phyloP scores from a whole-genome alignment of 2,113 vertebrate species.

The Salvelinus sp. region DNA sequence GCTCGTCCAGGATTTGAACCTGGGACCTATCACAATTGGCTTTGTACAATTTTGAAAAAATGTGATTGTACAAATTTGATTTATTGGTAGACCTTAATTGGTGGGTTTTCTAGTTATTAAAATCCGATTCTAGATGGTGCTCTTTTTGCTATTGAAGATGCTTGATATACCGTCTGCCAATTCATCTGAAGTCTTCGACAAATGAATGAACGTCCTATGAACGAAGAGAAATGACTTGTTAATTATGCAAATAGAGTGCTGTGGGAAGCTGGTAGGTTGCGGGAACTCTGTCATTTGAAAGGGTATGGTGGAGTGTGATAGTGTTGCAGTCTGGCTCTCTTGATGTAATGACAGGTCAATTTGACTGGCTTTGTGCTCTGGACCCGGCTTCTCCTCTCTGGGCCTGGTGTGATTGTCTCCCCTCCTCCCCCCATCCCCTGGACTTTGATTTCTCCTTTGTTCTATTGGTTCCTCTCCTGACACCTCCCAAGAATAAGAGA shows the following conservation, averaged over 20 bases:
- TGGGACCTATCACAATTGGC: background rate
- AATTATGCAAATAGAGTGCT: constrained; percentile 77
- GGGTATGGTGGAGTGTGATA: constrained; percentile 75
- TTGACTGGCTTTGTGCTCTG: constrained; percentile 83
- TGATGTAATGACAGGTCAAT: constrained; percentile 89
- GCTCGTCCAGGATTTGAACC: too few species aligned
- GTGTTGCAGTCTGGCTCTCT: constrained; percentile 75
- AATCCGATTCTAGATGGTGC: constrained; percentile 10
- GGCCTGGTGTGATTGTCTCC: constrained; percentile 71
- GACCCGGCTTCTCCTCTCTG: constrained; percentile 74
- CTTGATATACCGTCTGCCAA: constrained; percentile 47
- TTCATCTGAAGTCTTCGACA: constrained; percentile 56
- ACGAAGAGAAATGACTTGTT: constrained; percentile 76
- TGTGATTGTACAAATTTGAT: background rate
- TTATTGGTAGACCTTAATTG: constrained; percentile 39
- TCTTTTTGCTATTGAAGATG: constrained; percentile 26
- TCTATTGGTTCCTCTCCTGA: constrained; percentile 84
- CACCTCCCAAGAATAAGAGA: constrained; percentile 93
- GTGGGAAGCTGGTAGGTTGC: constrained; percentile 72
- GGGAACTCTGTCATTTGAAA: constrained; percentile 72
- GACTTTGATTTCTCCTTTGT: constrained; percentile 93
- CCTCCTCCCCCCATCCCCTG: constrained; percentile 75
- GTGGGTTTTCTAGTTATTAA: constrained; percentile 41
- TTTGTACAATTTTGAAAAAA: background rate
- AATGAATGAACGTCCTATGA: constrained; percentile 70